phyloP scores from a whole-genome alignment of 2,113 vertebrate species.

The Carollia perspicillata region DNA sequence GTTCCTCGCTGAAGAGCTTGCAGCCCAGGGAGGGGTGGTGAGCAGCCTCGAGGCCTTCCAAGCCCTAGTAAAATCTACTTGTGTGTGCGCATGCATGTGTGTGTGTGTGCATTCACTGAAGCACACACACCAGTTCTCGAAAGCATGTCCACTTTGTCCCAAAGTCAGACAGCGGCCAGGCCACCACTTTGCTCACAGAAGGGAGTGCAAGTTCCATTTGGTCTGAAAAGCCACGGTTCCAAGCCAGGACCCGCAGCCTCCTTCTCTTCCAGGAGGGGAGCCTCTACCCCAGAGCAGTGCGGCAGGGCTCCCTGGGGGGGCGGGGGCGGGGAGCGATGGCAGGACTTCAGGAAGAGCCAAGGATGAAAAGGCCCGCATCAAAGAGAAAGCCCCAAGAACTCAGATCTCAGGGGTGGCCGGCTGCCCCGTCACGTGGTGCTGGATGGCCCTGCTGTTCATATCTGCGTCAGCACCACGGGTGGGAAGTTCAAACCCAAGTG shows the following conservation, averaged over 20 bases:
- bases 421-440: not conserved
- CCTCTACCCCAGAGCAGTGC: not conserved
- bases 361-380: not conserved
- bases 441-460: not conserved
- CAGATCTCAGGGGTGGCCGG: not conserved
- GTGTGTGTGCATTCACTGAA: not conserved
- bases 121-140: not conserved
- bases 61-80: not conserved
- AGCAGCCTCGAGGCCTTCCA: not conserved
- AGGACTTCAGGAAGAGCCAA: not conserved
- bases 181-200: not conserved
- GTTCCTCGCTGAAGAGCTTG: not conserved
- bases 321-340: not conserved
- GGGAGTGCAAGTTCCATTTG: not conserved
- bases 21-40: not conserved
- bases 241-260: not conserved
- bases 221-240: not conserved
- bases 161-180: not conserved
- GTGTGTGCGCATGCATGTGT: too few relatives aligned
- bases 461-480: accelerated
- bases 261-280: not conserved
- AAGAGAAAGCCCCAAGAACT: not conserved
- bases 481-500: slow-evolving; percentile 5
- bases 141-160: not conserved
- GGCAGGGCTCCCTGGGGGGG: not conserved